Conservation (phyloP, 2,113 vertebrate genomes). For the Esox niger region DNA sequence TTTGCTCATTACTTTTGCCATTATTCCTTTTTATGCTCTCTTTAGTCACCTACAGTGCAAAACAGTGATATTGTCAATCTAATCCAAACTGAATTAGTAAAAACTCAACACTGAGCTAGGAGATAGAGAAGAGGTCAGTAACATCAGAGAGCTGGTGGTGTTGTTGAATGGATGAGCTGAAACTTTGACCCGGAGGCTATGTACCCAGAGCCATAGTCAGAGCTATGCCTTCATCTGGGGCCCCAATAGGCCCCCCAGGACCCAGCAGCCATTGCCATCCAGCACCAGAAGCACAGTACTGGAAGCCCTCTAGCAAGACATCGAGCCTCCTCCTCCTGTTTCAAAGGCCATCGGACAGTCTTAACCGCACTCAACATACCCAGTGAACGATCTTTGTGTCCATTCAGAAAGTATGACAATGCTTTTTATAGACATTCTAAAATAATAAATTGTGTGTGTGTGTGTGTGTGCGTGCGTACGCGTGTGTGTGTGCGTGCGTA, state of each 20-base stretch:
- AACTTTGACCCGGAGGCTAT: neutral
- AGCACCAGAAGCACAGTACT: neutral
- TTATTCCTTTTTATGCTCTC: neutral
- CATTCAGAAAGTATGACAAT: constrained; percentile 33
- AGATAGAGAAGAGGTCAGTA: neutral
- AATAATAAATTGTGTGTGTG: neutral
- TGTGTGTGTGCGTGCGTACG: constrained; percentile 1
- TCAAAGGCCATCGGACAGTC: neutral
- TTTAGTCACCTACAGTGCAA: neutral
- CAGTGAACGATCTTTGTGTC: constrained; percentile 13
- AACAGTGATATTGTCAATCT: neutral
- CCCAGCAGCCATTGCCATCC: neutral
- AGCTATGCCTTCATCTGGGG: constrained; percentile 5
- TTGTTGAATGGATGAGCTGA: neutral
- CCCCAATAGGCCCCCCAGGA: neutral
- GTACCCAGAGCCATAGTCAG: neutral
- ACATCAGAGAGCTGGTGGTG: neutral
- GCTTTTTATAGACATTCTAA: constrained; percentile 35
- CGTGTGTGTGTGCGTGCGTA: constrained; percentile 1
- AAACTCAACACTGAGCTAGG: neutral
- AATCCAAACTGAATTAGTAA: neutral
- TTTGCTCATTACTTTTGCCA: neutral
- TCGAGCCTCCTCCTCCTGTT: neutral
- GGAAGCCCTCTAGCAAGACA: neutral
- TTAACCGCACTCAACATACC: neutral